These are phyloP conservation scores for Oreochromis grahami DNA, from an alignment of 2,797 vertebrate genomes.

Conservation along the genomic window DNA sequence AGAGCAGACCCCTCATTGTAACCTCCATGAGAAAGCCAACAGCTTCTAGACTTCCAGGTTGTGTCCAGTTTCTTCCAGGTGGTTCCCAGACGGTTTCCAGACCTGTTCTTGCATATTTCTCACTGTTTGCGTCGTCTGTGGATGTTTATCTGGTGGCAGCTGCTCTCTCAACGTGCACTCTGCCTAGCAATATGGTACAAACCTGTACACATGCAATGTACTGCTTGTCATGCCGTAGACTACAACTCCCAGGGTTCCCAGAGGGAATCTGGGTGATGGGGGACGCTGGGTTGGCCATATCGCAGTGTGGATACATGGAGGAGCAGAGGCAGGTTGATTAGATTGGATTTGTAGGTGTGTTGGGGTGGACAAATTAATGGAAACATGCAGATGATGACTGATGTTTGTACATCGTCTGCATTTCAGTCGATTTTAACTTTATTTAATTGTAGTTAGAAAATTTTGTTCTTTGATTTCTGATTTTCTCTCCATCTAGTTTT, in stretches of 20 bases:
- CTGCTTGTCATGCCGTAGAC: neutral
- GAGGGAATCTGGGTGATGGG: neutral
- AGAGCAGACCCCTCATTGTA: neutral
- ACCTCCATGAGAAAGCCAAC: neutral
- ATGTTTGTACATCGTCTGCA: neutral
- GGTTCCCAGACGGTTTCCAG: neutral
- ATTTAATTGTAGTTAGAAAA: neutral
- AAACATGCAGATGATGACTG: neutral
- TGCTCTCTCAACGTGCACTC: slow-evolving; percentile 52
- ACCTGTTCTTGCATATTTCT: slow-evolving; percentile 7
- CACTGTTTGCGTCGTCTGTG: slow-evolving; percentile 14
- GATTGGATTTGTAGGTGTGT: neutral
- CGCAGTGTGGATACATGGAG: neutral
- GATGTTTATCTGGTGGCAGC: slow-evolving; percentile 58
- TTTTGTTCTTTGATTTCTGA: neutral
- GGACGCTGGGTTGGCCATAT: neutral
- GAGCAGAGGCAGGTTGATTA: neutral
- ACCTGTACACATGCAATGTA: slow-evolving; percentile 41
- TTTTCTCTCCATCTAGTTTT: neutral
- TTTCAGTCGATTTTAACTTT: neutral
- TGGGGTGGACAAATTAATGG: neutral
- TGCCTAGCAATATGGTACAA: slow-evolving; percentile 64
- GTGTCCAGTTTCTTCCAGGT: neutral
- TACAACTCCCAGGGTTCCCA: slow-evolving; percentile 38
- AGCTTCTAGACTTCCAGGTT: neutral